phyloP scores from a whole-genome alignment of 2,888 invertebrate genomes.

The Catocala nupta region DNA sequence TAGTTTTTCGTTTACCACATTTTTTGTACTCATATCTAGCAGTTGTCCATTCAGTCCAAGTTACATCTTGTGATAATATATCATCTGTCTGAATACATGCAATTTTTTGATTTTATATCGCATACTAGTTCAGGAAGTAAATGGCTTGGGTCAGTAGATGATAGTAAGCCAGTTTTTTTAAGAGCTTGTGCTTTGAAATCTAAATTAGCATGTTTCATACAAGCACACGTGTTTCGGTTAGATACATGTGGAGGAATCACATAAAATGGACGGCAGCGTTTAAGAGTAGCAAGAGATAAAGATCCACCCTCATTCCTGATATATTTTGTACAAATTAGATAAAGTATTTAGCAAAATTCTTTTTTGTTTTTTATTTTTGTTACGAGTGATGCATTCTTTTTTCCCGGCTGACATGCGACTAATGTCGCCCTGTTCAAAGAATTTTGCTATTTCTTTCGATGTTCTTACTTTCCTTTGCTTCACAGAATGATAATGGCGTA shows the following conservation, averaged over 20 bases:
- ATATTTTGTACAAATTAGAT: background rate
- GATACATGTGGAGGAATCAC: constrained; percentile 12
- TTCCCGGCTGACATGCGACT: background rate
- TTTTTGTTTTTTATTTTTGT: background rate
- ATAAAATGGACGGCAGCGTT: constrained; percentile 20
- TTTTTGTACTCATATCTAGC: constrained; percentile 15
- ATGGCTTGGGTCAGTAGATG: constrained; percentile 12
- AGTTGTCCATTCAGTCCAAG: constrained; percentile 19
- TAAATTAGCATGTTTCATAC: constrained; percentile 22
- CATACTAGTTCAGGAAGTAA: constrained; percentile 18
- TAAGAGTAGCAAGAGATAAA: constrained; percentile 16
- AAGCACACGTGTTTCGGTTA: constrained; percentile 21
- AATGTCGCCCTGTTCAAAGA: background rate
- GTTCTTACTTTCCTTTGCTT: constrained; percentile 6
- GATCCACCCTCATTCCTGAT: background rate
- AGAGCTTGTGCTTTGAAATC: constrained; percentile 17
- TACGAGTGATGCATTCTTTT: background rate
- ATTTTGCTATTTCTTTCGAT: background rate
- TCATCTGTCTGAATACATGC: constrained; percentile 20
- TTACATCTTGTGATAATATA: constrained; percentile 13
- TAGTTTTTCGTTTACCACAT: constrained; percentile 10
- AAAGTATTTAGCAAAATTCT: background rate
- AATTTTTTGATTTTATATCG: constrained; percentile 18
- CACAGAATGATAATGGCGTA: background rate
- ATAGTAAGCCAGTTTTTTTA: constrained; percentile 14